Conservation (phyloP, 30 jellyfish, hydroid and myxozoan species). For the Catostylus mosaicus region DNA sequence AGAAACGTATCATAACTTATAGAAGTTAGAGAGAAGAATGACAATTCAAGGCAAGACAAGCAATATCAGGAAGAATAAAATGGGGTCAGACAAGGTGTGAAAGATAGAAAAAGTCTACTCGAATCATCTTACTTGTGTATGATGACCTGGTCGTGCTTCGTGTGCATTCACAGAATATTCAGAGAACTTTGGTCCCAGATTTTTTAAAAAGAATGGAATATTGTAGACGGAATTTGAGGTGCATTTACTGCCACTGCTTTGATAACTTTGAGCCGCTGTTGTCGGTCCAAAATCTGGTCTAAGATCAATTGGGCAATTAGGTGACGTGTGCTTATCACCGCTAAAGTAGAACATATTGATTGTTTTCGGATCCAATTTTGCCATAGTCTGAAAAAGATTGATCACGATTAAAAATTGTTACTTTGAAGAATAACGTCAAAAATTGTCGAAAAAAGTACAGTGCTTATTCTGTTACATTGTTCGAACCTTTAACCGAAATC, state of each 20-base stretch:
- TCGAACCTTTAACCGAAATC: too few species aligned
- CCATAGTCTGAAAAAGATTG: conserved; percentile 95
- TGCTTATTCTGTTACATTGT: too few species aligned
- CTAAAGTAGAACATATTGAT: conserved; percentile 90
- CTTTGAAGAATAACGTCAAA: too few species aligned
- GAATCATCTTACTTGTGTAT: conserved; percentile 79
- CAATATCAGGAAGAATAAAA: too few species aligned
- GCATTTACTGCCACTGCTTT: conserved; percentile 77
- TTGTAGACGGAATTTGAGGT: conserved; percentile 74
- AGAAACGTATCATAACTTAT: too few species aligned
- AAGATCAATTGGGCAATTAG: conserved; percentile 93
- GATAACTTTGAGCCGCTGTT: conserved; percentile 94
- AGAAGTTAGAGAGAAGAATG: too few species aligned
- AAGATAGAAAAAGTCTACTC: not conserved
- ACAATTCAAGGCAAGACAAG: too few species aligned
- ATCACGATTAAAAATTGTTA: too few species aligned
- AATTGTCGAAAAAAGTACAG: too few species aligned
- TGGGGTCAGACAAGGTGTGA: too few species aligned
- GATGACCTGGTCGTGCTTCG: conserved; percentile 99
- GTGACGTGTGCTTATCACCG: conserved; percentile 94
- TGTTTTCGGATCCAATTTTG: conserved; percentile 92
- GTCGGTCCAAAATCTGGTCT: conserved; percentile 92
- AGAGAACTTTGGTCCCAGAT: conserved; percentile 95
- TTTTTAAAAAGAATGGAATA: conserved; percentile 89
- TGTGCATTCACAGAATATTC: conserved; percentile 98